These are phyloP conservation scores for Helarctos malayanus DNA, from an alignment of 2,797 vertebrate genomes.

Conservation along the genomic window DNA sequence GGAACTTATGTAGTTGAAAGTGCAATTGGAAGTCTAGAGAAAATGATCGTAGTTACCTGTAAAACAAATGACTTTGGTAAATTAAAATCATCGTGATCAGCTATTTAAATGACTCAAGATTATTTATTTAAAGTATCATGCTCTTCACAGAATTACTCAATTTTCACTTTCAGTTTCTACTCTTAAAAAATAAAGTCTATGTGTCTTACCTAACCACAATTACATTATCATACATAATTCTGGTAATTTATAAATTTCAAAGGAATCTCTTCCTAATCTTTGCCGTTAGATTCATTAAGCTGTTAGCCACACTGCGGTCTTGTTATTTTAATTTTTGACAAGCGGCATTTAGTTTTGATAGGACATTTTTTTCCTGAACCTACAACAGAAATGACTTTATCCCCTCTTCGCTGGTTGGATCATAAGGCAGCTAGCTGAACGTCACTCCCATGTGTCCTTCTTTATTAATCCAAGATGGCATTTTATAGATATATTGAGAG, in stretches of 20 bases:
- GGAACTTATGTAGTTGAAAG: slow-evolving; percentile 69
- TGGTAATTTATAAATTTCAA: neutral
- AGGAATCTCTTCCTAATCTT: neutral
- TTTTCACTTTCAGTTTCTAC: slow-evolving; percentile 22
- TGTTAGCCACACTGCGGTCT: neutral
- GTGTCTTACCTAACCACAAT: neutral
- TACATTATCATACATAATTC: neutral
- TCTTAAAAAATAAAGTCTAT: neutral
- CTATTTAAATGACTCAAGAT: neutral
- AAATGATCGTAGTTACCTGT: slow-evolving; percentile 77
- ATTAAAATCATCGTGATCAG: slow-evolving; percentile 64
- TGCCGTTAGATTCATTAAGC: neutral
- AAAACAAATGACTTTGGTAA: slow-evolving; percentile 82
- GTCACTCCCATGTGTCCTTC: neutral
- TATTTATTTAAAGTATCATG: neutral
- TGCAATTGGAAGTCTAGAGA: slow-evolving; percentile 64
- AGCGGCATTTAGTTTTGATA: neutral
- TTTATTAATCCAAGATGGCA: neutral
- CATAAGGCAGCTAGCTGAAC: neutral
- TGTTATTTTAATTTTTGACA: neutral
- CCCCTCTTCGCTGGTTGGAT: neutral
- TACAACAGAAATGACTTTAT: neutral
- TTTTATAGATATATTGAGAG: neutral
- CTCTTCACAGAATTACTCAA: neutral
- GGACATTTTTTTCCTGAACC: neutral